phyloP scores from a whole-genome alignment of 2,113 vertebrate genomes.

The Micromys minutus region DNA sequence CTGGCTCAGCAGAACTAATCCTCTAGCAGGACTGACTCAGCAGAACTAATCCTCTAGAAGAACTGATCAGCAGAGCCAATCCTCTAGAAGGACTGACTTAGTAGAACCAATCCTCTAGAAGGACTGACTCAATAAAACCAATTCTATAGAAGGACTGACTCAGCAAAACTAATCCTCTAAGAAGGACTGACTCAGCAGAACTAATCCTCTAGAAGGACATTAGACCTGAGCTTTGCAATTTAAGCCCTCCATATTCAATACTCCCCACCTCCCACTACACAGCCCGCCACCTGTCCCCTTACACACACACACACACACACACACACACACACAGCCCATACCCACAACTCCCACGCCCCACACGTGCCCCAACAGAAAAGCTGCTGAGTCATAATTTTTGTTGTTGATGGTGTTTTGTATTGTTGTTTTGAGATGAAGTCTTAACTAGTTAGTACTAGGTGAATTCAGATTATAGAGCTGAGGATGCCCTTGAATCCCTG shows the following conservation, averaged over 20 bases:
- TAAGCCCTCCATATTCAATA: neutral
- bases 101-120: neutral
- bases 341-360: neutral
- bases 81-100: neutral
- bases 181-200: conserved; percentile 31
- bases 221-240: neutral
- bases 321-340: too few species aligned
- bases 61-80: too few species aligned
- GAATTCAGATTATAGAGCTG: neutral
- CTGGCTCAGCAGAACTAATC: conserved; percentile 3
- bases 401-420: neutral
- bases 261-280: neutral
- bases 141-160: too few species aligned
- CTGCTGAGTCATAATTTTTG: neutral
- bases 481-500: neutral
- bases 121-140: too few species aligned
- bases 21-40: neutral
- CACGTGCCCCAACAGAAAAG: neutral
- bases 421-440: neutral
- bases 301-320: too few species aligned
- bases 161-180: neutral
- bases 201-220: neutral
- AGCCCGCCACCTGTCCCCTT: too few species aligned
- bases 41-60: neutral
- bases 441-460: neutral